A percentile compares a stretch with the other conserved stretches of the same genome.
These are phyloP conservation scores for Hofmannophila pseudospretella DNA, from an alignment of 2,888 invertebrate species.

Conservation along the genomic window DNA sequence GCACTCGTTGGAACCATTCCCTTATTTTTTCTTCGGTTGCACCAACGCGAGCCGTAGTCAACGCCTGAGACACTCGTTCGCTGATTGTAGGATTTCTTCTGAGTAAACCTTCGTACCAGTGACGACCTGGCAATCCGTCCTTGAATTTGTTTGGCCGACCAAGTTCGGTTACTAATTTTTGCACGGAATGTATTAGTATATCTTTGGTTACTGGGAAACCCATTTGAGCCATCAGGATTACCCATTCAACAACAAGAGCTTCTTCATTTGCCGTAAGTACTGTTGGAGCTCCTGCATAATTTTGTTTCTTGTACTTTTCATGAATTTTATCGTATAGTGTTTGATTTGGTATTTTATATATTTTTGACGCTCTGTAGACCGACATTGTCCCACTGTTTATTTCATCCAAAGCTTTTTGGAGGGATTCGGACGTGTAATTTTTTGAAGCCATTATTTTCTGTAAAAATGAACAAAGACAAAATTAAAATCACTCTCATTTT, in stretches of 20 bases:
- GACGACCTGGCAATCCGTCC: not conserved
- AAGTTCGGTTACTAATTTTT: not conserved
- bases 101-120: conserved; percentile 5
- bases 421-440: too few species aligned
- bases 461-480: too few species aligned
- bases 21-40: conserved; percentile 1
- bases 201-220: conserved; percentile 4
- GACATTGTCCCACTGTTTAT: too few species aligned
- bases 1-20: conserved; percentile 1
- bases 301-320: too few species aligned
- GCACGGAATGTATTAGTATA: conserved; percentile 3
- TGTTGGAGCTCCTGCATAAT: too few species aligned
- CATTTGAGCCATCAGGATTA: conserved; percentile 4
- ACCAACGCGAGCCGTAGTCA: conserved; percentile 2
- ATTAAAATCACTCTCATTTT: too few species aligned
- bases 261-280: too few species aligned
- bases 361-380: too few species aligned
- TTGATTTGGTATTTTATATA: too few species aligned
- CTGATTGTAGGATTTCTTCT: conserved; percentile 2
- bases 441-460: too few species aligned
- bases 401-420: too few species aligned
- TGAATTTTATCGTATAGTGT: too few species aligned
- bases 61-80: conserved; percentile 2
- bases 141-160: conserved; percentile 1
- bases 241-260: conserved; percentile 3